These are phyloP conservation scores for Salpingus planirostris DNA, from an alignment of 2,888 invertebrate genomes.

Conservation along the genomic window DNA sequence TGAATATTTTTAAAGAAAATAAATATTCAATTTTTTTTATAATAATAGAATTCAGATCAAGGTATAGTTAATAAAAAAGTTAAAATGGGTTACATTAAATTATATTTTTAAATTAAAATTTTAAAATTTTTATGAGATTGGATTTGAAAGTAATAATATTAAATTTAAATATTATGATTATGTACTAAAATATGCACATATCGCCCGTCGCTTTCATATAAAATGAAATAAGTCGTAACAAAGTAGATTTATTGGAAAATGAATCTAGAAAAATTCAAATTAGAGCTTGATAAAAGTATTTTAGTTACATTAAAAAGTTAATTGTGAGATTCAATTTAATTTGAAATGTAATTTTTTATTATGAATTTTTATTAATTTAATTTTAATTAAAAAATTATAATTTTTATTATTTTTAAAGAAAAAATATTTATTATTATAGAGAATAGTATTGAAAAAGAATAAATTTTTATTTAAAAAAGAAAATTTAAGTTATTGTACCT, in stretches of 20 bases:
- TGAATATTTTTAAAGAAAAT: conserved; percentile 33
- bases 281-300: conserved; percentile 54
- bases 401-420: conserved; percentile 45
- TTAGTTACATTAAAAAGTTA: conserved; percentile 52
- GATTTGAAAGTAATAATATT: conserved; percentile 6
- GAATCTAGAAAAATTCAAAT: conserved; percentile 56
- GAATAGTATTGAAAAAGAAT: conserved; percentile 49
- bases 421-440: conserved; percentile 48
- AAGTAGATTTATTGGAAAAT: conserved; percentile 70
- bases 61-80: conserved; percentile 4
- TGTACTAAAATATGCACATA: conserved; percentile 64
- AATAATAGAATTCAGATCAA: conserved; percentile 3
- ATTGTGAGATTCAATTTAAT: conserved; percentile 26
- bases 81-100: conserved; percentile 4
- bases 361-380: conserved; percentile 19
- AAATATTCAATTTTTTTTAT: conserved; percentile 2
- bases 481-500: conserved; percentile 57
- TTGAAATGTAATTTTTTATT: conserved; percentile 21
- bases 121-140: conserved; percentile 3
- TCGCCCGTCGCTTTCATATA: conserved; percentile 68
- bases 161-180: conserved; percentile 13
- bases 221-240: conserved; percentile 74
- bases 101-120: conserved; percentile 1
- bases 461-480: conserved; percentile 41
- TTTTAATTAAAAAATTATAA: conserved; percentile 41